phyloP scores from a whole-genome alignment of 92 coral and sea anemone species.

The Chrysogorgia sp. region DNA sequence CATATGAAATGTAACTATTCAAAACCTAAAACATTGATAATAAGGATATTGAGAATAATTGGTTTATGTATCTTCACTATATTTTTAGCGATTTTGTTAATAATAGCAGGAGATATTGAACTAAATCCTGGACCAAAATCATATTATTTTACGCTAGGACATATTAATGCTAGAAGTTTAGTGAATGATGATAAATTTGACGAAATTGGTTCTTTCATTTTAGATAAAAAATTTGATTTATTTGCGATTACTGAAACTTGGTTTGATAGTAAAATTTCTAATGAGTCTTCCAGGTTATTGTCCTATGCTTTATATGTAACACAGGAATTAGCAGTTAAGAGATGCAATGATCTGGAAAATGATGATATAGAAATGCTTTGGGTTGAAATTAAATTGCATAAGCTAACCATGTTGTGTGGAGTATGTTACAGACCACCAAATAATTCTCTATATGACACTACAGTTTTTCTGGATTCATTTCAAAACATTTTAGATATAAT shows the following conservation, averaged over 20 bases:
- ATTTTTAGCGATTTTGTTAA: not conserved
- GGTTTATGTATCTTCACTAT: not conserved
- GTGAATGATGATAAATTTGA: too few species aligned
- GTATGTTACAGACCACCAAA: constrained; percentile 49
- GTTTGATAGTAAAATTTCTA: too few species aligned
- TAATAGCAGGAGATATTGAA: constrained; percentile 19
- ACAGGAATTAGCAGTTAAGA: too few species aligned
- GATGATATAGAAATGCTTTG: too few species aligned
- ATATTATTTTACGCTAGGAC: too few species aligned
- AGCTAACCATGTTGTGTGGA: constrained; percentile 28
- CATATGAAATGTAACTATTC: not conserved
- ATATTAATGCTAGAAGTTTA: too few species aligned
- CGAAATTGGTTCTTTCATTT: too few species aligned
- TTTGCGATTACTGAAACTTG: too few species aligned
- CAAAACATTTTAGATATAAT: constrained; percentile 36
- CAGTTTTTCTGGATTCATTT: constrained; percentile 16
- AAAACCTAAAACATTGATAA: not conserved
- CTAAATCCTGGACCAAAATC: too few species aligned
- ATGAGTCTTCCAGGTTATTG: constrained; percentile 30
- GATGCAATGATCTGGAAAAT: too few species aligned
- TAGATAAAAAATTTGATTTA: too few species aligned
- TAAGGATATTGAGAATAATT: not conserved
- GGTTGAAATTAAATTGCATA: not conserved
- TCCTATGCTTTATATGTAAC: not conserved
- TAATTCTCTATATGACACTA: constrained; percentile 32